Percentiles rank a stretch among this genome's conserved stretches.
phyloP scores from a whole-genome alignment of 2,888 invertebrate species.

The Neoitamus cyanurus region DNA sequence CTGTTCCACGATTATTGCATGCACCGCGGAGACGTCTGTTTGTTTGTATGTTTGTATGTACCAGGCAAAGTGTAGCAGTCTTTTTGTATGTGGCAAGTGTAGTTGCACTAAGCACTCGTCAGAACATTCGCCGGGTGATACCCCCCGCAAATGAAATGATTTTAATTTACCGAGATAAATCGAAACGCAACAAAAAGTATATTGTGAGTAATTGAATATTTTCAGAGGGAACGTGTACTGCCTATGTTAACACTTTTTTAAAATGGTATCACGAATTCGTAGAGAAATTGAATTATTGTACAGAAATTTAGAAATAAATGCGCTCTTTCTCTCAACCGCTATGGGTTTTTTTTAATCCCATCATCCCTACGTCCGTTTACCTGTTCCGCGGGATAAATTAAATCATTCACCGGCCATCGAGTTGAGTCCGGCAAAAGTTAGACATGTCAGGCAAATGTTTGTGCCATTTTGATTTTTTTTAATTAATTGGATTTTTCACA shows the following conservation, averaged over 20 bases:
- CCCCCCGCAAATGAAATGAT: background rate
- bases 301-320: conserved; percentile 43
- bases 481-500: background rate
- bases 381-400: background rate
- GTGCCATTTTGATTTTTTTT: background rate
- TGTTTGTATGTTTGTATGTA: background rate
- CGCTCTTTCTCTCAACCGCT: conserved; percentile 27
- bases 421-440: background rate
- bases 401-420: background rate
- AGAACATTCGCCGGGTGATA: background rate
- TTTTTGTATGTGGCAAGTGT: background rate
- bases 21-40: background rate
- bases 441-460: no score
- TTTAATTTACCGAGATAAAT: conserved; percentile 22
- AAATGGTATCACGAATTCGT: conserved; percentile 25
- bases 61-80: background rate
- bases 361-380: background rate
- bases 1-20: no score
- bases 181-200: conserved; percentile 18
- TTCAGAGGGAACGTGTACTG: conserved; percentile 46
- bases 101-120: background rate
- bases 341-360: background rate
- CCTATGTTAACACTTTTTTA: conserved; percentile 49
- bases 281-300: conserved; percentile 37
- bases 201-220: conserved; percentile 42